These are phyloP conservation scores for Tinea trinotella DNA, from an alignment of 2,888 invertebrate species.

Conservation along the genomic window DNA sequence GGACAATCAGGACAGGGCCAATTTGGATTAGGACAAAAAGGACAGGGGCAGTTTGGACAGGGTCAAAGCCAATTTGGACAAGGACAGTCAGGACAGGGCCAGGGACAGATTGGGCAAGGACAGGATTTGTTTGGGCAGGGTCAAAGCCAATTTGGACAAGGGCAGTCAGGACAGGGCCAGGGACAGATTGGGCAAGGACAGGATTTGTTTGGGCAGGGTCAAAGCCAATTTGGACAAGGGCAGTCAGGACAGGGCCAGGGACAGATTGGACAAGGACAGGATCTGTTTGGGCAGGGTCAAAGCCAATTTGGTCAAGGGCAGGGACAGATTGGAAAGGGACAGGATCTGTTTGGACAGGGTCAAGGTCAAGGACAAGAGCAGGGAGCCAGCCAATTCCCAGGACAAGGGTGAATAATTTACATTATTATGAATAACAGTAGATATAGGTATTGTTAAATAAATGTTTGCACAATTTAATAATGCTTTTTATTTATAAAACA, in stretches of 20 bases:
- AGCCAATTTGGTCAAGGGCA: neutral
- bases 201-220: neutral
- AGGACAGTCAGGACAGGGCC: neutral
- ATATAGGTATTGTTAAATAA: too few relatives aligned
- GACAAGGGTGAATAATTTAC: slow-evolving; percentile 9
- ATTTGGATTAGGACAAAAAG: neutral
- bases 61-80: slow-evolving; percentile 8
- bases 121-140: neutral
- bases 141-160: neutral
- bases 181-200: neutral
- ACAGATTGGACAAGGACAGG: slow-evolving; percentile 3
- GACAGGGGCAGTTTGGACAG: neutral
- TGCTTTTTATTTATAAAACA: slow-evolving; percentile 7
- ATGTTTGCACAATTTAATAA: neutral
- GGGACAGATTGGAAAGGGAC: neutral
- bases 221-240: neutral
- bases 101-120: neutral
- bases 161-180: neutral
- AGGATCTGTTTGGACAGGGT: neutral
- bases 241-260: slow-evolving; percentile 5
- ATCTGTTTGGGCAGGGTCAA: neutral
- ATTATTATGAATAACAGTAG: neutral
- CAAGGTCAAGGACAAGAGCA: neutral
- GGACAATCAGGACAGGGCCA: neutral
- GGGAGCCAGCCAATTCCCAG: neutral